phyloP scores from a whole-genome alignment of 2,113 vertebrate genomes.

The Peromyscus leucopus region DNA sequence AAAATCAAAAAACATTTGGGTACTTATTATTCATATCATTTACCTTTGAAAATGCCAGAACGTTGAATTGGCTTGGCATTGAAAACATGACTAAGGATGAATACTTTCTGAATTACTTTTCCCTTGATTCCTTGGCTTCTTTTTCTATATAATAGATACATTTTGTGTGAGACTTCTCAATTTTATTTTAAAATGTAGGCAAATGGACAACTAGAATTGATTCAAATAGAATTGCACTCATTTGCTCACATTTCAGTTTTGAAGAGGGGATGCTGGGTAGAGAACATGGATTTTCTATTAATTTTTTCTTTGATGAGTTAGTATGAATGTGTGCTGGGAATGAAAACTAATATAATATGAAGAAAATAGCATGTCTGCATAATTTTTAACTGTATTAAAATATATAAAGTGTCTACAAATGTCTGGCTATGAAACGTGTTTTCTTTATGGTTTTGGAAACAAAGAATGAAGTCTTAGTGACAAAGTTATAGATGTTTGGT shows the following conservation, averaged over 20 bases:
- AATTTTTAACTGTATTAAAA: conserved; percentile 32
- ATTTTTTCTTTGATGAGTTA: conserved; percentile 38
- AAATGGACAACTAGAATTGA: conserved; percentile 49
- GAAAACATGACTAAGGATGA: conserved; percentile 44
- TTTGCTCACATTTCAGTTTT: conserved; percentile 23
- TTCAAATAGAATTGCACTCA: conserved; percentile 44
- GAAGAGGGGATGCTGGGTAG: conserved; percentile 47
- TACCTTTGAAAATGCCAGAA: conserved; percentile 51
- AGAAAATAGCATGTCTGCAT: conserved; percentile 1
- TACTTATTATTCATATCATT: conserved; percentile 51
- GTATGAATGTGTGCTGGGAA: neutral
- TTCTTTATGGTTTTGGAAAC: conserved; percentile 20
- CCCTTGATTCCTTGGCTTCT: neutral
- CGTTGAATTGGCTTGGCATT: neutral
- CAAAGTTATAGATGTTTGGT: neutral
- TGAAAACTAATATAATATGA: conserved; percentile 34
- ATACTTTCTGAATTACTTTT: conserved; percentile 50
- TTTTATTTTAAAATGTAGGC: conserved; percentile 51
- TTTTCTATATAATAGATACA: conserved; percentile 53
- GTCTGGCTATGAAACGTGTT: neutral
- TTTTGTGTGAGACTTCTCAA: conserved; percentile 58
- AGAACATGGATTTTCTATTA: conserved; percentile 59
- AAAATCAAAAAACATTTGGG: conserved; percentile 12
- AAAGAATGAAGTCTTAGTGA: neutral
- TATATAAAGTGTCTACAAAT: neutral